phyloP scores from a whole-genome alignment of 2,113 vertebrate genomes.

The Crotalus tigris region DNA sequence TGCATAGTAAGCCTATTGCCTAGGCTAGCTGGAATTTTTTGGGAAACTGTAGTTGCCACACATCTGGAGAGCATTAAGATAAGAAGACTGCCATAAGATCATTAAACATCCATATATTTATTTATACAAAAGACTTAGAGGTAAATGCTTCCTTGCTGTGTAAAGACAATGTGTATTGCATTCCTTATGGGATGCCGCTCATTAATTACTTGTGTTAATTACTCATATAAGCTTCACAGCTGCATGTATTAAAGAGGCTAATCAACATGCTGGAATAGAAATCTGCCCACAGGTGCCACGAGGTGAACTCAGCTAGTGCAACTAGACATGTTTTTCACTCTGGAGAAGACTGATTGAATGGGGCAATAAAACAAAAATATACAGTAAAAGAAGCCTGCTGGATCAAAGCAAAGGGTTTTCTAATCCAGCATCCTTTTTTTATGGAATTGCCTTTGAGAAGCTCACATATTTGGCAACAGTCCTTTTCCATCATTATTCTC shows the following conservation, averaged over 20 bases:
- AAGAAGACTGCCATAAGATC: not conserved
- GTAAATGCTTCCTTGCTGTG: not conserved
- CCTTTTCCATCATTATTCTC: no score
- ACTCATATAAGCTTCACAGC: not conserved
- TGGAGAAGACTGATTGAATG: slow-evolving; percentile 12
- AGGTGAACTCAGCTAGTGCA: not conserved
- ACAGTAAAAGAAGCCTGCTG: not conserved
- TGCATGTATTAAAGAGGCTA: slow-evolving; percentile 17
- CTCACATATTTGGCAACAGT: no score
- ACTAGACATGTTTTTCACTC: not conserved
- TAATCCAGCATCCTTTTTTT: not conserved
- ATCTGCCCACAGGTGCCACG: not conserved
- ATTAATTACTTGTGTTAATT: slow-evolving; percentile 20
- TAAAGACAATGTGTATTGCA: not conserved
- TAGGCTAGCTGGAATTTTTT: not conserved
- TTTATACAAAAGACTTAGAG: not conserved
- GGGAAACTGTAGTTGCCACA: not conserved
- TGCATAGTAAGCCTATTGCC: not conserved
- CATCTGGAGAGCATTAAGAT: not conserved
- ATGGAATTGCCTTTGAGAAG: not conserved
- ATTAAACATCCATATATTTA: not conserved
- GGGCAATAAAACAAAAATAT: not conserved
- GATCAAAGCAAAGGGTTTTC: not conserved
- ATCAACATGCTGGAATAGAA: not conserved
- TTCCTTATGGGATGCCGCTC: not conserved